A percentile compares a stretch with the other conserved stretches of the same genome.
phyloP scores from a whole-genome alignment of 2,888 invertebrate species.

The Platycheirus albimanus region DNA sequence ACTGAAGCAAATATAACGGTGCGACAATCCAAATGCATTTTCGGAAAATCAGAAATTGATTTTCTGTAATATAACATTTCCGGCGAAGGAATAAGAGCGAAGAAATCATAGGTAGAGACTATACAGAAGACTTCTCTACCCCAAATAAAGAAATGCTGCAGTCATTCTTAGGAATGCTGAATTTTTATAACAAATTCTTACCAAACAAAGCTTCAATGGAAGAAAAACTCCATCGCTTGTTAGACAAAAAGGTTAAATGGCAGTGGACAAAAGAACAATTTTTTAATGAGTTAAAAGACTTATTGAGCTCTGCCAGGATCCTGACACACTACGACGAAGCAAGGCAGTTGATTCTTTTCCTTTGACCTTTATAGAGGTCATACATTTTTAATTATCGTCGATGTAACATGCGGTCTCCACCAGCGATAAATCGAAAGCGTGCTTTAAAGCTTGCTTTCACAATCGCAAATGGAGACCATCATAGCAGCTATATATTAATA shows the following conservation, averaged over 20 bases:
- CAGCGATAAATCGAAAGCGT: too few species aligned
- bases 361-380: slow-evolving; percentile 6
- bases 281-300: slow-evolving; percentile 24
- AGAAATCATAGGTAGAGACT: too few species aligned
- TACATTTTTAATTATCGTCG: too few species aligned
- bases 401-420: too few species aligned
- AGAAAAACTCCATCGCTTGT: slow-evolving; percentile 26
- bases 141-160: slow-evolving; percentile 34
- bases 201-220: slow-evolving; percentile 28
- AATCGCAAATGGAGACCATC: too few species aligned
- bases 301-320: slow-evolving; percentile 15
- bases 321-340: slow-evolving; percentile 35
- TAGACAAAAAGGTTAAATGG: slow-evolving; percentile 36
- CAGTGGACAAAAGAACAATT: slow-evolving; percentile 15
- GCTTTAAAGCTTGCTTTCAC: too few species aligned
- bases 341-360: slow-evolving; percentile 12
- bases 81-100: slow-evolving; percentile 14
- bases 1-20: slow-evolving; percentile 16
- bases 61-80: slow-evolving; percentile 37
- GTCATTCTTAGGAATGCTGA: slow-evolving; percentile 29
- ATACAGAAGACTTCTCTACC: slow-evolving; percentile 11
- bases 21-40: slow-evolving; percentile 31
- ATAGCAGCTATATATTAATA: too few species aligned
- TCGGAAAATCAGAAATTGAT: slow-evolving; percentile 35
- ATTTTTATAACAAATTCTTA: slow-evolving; percentile 24